A percentile compares a stretch with the other conserved stretches of the same genome.
Conservation (phyloP, 2,888 invertebrate species). For the Drosophila hawaiiensis region DNA sequence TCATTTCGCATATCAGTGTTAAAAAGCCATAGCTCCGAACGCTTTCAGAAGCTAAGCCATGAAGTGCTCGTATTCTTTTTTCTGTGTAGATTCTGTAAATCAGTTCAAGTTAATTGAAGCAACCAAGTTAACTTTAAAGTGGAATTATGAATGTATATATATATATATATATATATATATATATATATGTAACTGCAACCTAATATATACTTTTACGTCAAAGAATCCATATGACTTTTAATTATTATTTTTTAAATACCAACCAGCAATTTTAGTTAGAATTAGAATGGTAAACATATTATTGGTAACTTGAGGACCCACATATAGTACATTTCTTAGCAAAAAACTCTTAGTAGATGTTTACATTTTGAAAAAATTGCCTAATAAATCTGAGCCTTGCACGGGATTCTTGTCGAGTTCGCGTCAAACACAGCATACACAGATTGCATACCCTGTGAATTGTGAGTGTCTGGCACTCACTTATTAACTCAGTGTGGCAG, state of each 20-base stretch:
- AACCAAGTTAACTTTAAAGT: neutral
- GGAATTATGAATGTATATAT: neutral
- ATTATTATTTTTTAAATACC: neutral
- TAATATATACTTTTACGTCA: neutral
- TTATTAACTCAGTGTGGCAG: constrained; percentile 8
- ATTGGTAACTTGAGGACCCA: too few species aligned
- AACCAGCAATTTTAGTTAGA: neutral
- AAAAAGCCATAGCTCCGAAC: constrained; percentile 27
- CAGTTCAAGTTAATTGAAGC: neutral
- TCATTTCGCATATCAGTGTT: constrained; percentile 41
- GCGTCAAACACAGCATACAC: neutral
- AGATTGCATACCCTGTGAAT: constrained; percentile 2
- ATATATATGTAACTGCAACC: neutral
- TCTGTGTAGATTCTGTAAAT: neutral
- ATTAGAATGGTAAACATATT: neutral
- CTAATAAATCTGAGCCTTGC: neutral
- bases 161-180: neutral
- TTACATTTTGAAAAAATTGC: too few species aligned
- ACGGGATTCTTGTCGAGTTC: neutral
- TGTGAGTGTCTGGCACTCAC: constrained; percentile 16
- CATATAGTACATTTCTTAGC: neutral
- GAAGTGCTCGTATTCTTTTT: neutral
- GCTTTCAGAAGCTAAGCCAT: neutral
- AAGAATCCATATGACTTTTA: neutral
- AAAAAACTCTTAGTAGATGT: too few species aligned